These are phyloP conservation scores for Drosophila setifemur DNA, from an alignment of 1,140 invertebrate species.

Conservation along the genomic window DNA sequence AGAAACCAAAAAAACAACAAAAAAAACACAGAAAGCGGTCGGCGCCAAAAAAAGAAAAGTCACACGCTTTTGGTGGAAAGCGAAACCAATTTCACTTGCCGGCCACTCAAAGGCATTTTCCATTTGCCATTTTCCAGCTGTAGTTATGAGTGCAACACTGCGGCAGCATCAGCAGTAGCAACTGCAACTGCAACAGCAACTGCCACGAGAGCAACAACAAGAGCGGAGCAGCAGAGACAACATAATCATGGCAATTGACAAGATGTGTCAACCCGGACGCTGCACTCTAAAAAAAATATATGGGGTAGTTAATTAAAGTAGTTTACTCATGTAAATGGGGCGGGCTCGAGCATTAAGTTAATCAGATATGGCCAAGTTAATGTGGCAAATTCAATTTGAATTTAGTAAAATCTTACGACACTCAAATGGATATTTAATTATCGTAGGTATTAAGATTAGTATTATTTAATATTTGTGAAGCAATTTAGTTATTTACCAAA, in stretches of 20 bases:
- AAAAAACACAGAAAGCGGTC: slow-evolving; percentile 51
- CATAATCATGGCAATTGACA: slow-evolving; percentile 73
- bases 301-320: background rate
- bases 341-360: too few species aligned
- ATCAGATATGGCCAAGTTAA: too few species aligned
- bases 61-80: slow-evolving; percentile 61
- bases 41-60: slow-evolving; percentile 54
- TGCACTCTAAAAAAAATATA: slow-evolving; percentile 3
- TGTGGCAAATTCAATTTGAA: too few species aligned
- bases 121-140: slow-evolving; percentile 18
- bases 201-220: slow-evolving; percentile 11
- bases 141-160: slow-evolving; percentile 53
- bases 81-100: slow-evolving; percentile 69
- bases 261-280: slow-evolving; percentile 57
- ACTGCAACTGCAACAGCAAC: background rate
- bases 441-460: too few species aligned
- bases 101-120: slow-evolving; percentile 38
- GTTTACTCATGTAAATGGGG: too few species aligned
- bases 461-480: too few species aligned
- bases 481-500: too few species aligned
- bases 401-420: too few species aligned
- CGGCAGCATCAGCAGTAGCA: slow-evolving; percentile 7
- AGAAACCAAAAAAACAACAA: slow-evolving; percentile 25
- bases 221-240: slow-evolving; percentile 41
- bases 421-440: too few species aligned